Evolutionary conservation across 2,113 vertebrate species (phyloP), one percentile per base, ranked within the genome.

Genomic region (Crotalus viridis): DNA sequence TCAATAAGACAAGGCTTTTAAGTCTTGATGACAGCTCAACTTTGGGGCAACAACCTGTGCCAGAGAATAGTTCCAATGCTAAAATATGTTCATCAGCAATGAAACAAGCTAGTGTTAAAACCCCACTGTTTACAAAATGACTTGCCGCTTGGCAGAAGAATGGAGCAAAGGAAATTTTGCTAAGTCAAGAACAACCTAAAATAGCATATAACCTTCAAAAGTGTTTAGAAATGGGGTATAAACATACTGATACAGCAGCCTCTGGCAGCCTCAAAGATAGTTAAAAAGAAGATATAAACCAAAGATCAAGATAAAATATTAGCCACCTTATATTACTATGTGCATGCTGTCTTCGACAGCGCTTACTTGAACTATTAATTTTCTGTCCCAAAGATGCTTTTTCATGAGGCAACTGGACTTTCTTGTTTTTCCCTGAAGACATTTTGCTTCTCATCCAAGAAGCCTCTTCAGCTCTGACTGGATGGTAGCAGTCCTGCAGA

Each of bases 161-260:
- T 52, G 56, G 85, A 57, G 10, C 5, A 21, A 87, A 48, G 56
- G 54, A 87, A 64, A 91, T 51, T n/a, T 46, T 39, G 43, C 8
- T 22, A 87, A 57, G 43, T 91, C 85, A 91, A 87, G 57, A 91
- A 43, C 56, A 33, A 91, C 33, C 26, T n/a, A 61, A 91, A 61
- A 91, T 59, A 39, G 56, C 26, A 87, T 9, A 87, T 48, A 28
- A 17, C 54, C 43, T 51, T 69, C 46, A 52, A 17, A 43, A 55
- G 28, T 91, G 74, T 86, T 87, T 87, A 61, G 26, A 61, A 87
- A 13, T 51, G 19, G 54, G 9, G 43, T 90, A 46, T 85, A 61
- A 87, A 87, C 57, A 87, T 10, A 51, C 4, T 51, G 57, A 61
- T 19, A 48, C 56, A 87, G 48, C 48, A 51, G 48, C 48, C 48